Evolutionary conservation across 1,140 invertebrate genomes (phyloP), one percentile per base, ranked within the genome.

Genomic region (Arion vulgaris): DNA sequence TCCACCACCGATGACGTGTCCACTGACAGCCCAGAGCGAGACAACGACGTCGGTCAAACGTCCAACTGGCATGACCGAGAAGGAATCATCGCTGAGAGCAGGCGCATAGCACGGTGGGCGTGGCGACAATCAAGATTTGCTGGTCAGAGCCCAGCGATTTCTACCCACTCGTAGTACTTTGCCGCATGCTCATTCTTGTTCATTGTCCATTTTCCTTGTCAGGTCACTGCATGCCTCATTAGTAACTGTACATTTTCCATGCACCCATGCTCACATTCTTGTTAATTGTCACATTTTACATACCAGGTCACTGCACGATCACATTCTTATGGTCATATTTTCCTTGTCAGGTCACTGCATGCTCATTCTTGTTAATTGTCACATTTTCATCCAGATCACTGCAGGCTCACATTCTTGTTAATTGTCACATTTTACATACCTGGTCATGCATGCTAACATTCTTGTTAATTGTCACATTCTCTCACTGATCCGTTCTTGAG

Each of bases 21-120:
- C n/a, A 84, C 86, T 15, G 86, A 88, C 62, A 88, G 87, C 77
- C 87, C 87, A 0, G 87, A 86, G 32, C 80, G 80, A 34, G 85
- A 85, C 66, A 76, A 51, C 34, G 84, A 82, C 45, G 45, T 75
- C 2, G 73, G 45, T 45, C 39, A 51, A 13, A 51, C 45, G 1
- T 39, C 71, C 1, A n/a, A 5, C 32, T 74, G 80, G 80, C 71
- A 75, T 45, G 68, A 82, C 17, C 51, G 78, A 26, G 73, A 86
- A 49, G 85, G 85, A 36, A 86, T 86, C 39, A 86, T 86, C 26
- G 85, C 82, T 5, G 85, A 86, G 72, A 86, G 85, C 74, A 51
- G 83, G n/a, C 83, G 83, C 19, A 86, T 86, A 28, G 83, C 83
- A 1, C 76, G 81, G 34, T 86, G 83, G 83, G 85, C 83, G 15